Percentiles rank a stretch among this genome's conserved stretches.
These are phyloP conservation scores for Gastracanthus pulcherrimus DNA, from an alignment of 2,888 invertebrate species.

Conservation along the genomic window DNA sequence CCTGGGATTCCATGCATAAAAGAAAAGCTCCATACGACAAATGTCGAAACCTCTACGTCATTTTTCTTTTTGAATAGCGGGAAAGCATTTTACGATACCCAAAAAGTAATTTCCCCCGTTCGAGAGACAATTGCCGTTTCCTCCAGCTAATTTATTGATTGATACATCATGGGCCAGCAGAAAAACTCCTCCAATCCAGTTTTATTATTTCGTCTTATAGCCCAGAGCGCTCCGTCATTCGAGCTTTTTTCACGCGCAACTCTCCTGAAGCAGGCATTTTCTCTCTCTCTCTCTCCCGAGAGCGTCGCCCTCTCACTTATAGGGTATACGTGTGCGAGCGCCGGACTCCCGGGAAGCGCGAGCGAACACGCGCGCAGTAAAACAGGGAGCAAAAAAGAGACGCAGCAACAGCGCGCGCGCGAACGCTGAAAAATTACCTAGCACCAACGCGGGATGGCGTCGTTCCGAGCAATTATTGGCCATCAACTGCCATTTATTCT, in stretches of 20 bases:
- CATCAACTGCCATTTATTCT: constrained; percentile 32
- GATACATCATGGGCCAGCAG: background rate
- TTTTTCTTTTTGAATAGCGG: too few relatives aligned
- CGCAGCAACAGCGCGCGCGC: too few relatives aligned
- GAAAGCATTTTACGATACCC: too few relatives aligned
- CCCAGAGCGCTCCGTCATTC: background rate
- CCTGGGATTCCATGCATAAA: too few relatives aligned
- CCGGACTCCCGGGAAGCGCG: background rate
- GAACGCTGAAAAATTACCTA: constrained; percentile 29
- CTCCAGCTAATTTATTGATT: background rate
- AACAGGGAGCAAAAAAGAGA: background rate
- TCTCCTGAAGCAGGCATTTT: background rate
- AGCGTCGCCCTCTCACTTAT: background rate
- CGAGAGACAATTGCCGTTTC: too few relatives aligned
- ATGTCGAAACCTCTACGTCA: too few relatives aligned
- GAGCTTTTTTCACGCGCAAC: background rate
- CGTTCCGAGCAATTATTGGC: constrained; percentile 36
- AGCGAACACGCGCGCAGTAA: background rate
- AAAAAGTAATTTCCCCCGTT: too few relatives aligned
- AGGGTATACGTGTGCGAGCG: background rate
- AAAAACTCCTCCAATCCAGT: constrained; percentile 10
- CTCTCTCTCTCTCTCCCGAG: background rate
- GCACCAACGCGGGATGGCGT: background rate
- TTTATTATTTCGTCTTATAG: constrained; percentile 21
- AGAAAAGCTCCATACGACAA: too few relatives aligned